A percentile compares a stretch with the other conserved stretches of the same genome.
Evolutionary conservation across 92 coral and sea anemone species (phyloP).

Genomic region (Anthopleura xanthogrammica): DNA sequence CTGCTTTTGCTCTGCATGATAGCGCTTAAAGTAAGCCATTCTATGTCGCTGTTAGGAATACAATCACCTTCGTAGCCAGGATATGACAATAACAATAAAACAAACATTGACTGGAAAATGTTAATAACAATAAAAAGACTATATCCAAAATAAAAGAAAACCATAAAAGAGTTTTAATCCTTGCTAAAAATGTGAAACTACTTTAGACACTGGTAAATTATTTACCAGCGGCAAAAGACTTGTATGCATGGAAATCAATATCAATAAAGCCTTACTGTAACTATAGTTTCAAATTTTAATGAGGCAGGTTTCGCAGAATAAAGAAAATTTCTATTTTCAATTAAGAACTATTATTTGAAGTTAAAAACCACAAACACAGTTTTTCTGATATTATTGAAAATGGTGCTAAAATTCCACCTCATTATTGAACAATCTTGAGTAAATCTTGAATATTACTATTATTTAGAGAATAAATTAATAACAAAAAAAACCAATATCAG

Average conservation of each 20-base stretch:
- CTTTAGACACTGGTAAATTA: neutral
- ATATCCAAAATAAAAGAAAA: neutral
- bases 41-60: neutral
- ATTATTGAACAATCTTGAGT: neutral
- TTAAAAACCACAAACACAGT: constrained; percentile 8
- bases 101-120: neutral
- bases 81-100: neutral
- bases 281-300: neutral
- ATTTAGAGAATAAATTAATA: neutral
- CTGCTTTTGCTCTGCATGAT: neutral
- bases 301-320: neutral
- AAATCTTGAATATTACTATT: neutral
- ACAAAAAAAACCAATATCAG: neutral
- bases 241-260: neutral
- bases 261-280: neutral
- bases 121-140: neutral
- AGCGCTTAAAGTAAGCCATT: neutral
- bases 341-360: neutral
- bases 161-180: neutral
- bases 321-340: neutral
- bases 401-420: neutral
- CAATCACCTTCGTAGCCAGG: neutral
- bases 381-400: neutral
- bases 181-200: neutral
- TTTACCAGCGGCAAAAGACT: neutral